These are phyloP conservation scores for Dicentrarchus labrax DNA, from an alignment of 2,113 vertebrate genomes.

Conservation along the genomic window DNA sequence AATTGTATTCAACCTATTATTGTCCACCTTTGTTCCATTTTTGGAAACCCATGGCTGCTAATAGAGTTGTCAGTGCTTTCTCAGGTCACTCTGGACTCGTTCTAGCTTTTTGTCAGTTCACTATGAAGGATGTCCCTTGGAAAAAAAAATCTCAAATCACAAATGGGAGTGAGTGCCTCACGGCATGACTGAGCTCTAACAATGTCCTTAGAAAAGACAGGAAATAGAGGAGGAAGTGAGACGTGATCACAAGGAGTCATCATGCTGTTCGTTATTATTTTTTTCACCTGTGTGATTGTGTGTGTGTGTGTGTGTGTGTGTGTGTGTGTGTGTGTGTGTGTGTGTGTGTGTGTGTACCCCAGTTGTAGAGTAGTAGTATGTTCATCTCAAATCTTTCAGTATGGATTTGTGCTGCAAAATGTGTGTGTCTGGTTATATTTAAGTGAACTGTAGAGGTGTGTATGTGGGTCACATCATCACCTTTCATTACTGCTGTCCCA, in stretches of 20 bases:
- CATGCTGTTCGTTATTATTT: constrained; percentile 9
- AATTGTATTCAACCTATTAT: neutral
- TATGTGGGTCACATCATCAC: constrained; percentile 45
- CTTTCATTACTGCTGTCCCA: constrained; percentile 31
- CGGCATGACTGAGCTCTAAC: constrained; percentile 32
- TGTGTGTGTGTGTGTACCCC: neutral
- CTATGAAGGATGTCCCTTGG: neutral
- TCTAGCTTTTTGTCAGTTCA: constrained; percentile 25
- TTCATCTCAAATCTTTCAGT: neutral
- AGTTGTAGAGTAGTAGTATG: neutral
- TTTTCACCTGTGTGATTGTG: no score
- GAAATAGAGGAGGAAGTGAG: neutral
- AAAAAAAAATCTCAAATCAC: constrained; percentile 1
- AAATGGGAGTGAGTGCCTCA: constrained; percentile 11
- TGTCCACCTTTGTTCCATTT: neutral
- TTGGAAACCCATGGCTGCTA: neutral
- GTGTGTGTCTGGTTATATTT: constrained; percentile 14
- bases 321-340: neutral
- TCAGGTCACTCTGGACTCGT: constrained; percentile 9
- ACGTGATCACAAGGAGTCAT: constrained; percentile 1
- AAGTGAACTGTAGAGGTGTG: constrained; percentile 6
- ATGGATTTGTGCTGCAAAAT: neutral
- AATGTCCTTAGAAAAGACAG: constrained; percentile 21
- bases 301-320: neutral
- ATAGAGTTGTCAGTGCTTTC: constrained; percentile 11